These are phyloP conservation scores for human (Homo sapiens) DNA, from an alignment of 2,113 vertebrate genomes.

Conservation along the genomic window DNA sequence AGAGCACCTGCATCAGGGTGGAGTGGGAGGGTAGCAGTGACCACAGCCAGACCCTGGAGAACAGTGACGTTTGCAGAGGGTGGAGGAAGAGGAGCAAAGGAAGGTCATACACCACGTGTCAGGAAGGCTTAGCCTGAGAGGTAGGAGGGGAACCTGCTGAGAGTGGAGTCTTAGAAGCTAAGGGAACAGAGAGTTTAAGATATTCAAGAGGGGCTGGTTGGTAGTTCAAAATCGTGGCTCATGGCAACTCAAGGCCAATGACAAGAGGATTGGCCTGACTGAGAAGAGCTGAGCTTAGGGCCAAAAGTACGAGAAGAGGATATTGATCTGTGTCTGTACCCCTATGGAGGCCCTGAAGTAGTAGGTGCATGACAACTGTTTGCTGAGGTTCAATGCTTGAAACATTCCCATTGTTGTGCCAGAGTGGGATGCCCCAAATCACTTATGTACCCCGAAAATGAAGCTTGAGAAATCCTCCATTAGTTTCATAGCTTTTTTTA, in stretches of 20 bases:
- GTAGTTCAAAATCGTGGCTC: background rate
- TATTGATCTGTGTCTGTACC: fast-evolving
- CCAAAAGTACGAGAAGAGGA: too few relatives aligned
- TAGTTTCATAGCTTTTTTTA: background rate
- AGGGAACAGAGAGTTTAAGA: background rate
- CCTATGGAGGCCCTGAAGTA: background rate
- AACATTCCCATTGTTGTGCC: background rate
- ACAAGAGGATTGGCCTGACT: background rate
- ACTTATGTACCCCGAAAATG: background rate
- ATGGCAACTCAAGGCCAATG: background rate
- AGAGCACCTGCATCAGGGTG: background rate
- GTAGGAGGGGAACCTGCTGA: background rate
- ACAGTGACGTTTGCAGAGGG: fast-evolving
- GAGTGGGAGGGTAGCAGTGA: background rate
- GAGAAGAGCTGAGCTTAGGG: background rate
- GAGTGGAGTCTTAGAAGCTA: background rate
- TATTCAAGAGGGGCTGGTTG: background rate
- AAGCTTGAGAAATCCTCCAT: background rate
- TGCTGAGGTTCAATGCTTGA: background rate
- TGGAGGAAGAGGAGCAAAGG: background rate
- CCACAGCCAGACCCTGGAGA: background rate
- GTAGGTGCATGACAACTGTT: fast-evolving
- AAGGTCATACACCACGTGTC: background rate
- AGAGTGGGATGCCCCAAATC: background rate
- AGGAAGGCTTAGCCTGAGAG: too few relatives aligned